These are phyloP conservation scores for Contarinia nasturtii DNA, from an alignment of 1,140 invertebrate species.

Conservation along the genomic window DNA sequence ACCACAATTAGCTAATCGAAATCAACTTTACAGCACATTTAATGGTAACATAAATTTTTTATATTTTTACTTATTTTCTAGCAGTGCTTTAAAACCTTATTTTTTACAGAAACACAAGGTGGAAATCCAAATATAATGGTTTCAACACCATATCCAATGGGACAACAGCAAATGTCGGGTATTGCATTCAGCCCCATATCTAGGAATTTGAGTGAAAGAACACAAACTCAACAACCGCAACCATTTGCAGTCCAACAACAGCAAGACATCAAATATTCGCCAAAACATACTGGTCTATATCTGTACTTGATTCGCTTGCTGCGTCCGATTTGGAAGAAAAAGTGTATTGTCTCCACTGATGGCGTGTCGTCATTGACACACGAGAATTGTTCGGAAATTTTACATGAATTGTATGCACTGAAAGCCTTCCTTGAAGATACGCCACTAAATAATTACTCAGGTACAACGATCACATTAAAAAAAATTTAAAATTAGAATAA, in stretches of 20 bases:
- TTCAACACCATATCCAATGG: constrained; percentile 17
- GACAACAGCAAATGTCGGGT: constrained; percentile 3
- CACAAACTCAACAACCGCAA: constrained; percentile 8
- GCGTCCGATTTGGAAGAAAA: constrained; percentile 57
- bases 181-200: constrained; percentile 10
- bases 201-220: constrained; percentile 12
- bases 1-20: constrained; percentile 13
- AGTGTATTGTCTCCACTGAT: constrained; percentile 30
- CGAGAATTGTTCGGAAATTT: constrained; percentile 26
- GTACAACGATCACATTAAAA: constrained; percentile 6
- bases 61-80: too few species aligned
- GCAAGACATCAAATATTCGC: constrained; percentile 19
- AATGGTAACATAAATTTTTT: neutral
- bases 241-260: constrained; percentile 13
- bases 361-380: constrained; percentile 25
- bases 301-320: constrained; percentile 74
- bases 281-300: constrained; percentile 87
- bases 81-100: too few species aligned
- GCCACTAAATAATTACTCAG: constrained; percentile 17
- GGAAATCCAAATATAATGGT: constrained; percentile 13
- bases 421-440: constrained; percentile 25
- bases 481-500: neutral
- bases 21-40: neutral
- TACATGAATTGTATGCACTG: constrained; percentile 27
- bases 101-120: neutral